Conservation (phyloP, 2,797 vertebrate genomes). For the Numenius phaeopus region DNA sequence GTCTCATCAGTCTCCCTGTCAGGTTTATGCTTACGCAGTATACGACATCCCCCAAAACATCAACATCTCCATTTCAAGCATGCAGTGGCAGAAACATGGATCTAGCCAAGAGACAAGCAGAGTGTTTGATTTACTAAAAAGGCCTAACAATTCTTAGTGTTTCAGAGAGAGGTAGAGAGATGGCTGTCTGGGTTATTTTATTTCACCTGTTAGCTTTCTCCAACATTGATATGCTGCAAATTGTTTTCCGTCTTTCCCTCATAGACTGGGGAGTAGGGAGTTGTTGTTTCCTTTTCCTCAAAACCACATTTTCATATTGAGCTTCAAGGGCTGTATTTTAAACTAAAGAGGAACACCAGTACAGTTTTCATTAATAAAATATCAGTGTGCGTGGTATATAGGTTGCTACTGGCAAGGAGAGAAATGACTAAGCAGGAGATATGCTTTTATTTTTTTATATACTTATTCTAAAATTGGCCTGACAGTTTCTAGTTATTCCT, state of each 20-base stretch:
- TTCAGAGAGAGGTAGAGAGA: neutral
- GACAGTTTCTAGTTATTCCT: slow-evolving; percentile 45
- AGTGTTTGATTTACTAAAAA: slow-evolving; percentile 41
- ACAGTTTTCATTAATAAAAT: slow-evolving; percentile 52
- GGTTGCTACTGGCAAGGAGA: slow-evolving; percentile 13
- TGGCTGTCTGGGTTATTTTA: neutral
- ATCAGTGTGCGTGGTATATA: neutral
- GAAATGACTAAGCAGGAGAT: slow-evolving; percentile 32
- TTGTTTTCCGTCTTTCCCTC: slow-evolving; percentile 1
- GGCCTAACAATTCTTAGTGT: neutral
- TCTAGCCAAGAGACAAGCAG: neutral
- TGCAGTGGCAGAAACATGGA: neutral
- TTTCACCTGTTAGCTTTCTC: neutral
- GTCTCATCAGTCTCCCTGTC: neutral
- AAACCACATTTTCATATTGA: slow-evolving; percentile 1
- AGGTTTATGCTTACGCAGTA: neutral
- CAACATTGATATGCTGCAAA: neutral
- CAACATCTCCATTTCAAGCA: neutral
- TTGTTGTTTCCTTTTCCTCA: neutral
- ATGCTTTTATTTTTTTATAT: neutral
- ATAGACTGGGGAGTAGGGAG: neutral
- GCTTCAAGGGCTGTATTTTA: slow-evolving; percentile 41
- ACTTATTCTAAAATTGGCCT: slow-evolving; percentile 51
- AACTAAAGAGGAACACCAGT: slow-evolving; percentile 12
- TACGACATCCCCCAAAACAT: neutral